A percentile compares a stretch with the other conserved stretches of the same genome.
Conservation (phyloP, 2,113 vertebrate genomes). For the Peromyscus maniculatus region DNA sequence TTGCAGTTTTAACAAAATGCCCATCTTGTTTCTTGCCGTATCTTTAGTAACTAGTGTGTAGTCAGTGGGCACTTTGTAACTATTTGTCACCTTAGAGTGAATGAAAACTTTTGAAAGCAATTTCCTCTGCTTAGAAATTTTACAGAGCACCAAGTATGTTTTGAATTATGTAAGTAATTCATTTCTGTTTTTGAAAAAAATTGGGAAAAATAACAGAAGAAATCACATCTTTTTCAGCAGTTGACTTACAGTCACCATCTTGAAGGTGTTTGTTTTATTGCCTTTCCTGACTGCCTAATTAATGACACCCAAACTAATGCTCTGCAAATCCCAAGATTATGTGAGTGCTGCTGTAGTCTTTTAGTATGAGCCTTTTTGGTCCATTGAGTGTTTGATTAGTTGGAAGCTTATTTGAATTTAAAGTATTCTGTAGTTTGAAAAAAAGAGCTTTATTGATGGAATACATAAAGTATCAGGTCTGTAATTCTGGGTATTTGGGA, state of each 20-base stretch:
- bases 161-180: not conserved
- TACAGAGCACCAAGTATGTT: not conserved
- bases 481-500: not conserved
- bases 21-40: not conserved
- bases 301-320: not conserved
- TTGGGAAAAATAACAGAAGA: not conserved
- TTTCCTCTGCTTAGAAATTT: not conserved
- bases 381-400: not conserved
- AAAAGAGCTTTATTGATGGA: not conserved
- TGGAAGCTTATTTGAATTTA: conserved; percentile 24
- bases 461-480: not conserved
- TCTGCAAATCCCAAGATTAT: not conserved
- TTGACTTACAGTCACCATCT: not conserved
- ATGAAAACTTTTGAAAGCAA: not conserved
- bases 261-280: not conserved
- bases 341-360: not conserved
- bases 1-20: not conserved
- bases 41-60: not conserved
- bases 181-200: conserved; percentile 27
- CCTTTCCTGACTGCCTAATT: not conserved
- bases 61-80: not conserved
- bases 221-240: not conserved
- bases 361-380: not conserved
- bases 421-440: conserved; percentile 36
- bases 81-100: not conserved